Percentiles rank a stretch among this genome's conserved stretches.
phyloP scores from a whole-genome alignment of 2,888 invertebrate genomes.

The Piscicola geometra region DNA sequence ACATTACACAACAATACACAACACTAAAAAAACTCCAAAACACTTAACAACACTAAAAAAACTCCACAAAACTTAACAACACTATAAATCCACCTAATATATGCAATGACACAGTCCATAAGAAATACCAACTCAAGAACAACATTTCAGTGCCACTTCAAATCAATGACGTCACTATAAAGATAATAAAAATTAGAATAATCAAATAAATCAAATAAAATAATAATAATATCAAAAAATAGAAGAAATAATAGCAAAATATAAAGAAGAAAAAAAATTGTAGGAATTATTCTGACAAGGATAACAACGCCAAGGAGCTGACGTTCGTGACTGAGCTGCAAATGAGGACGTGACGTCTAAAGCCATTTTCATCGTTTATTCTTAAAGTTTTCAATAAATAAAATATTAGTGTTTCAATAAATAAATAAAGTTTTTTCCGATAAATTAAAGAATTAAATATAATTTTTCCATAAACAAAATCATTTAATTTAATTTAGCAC shows the following conservation, averaged over 20 bases:
- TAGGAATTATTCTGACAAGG: no score
- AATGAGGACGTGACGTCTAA: background rate
- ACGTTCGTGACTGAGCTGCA: background rate
- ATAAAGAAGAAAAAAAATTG: no score
- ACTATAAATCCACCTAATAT: background rate
- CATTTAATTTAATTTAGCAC: no score
- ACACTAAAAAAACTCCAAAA: background rate
- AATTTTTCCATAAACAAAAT: no score
- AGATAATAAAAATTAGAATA: conserved; percentile 7
- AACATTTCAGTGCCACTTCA: background rate
- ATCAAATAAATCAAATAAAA: background rate
- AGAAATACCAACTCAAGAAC: conserved; percentile 2
- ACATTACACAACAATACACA: background rate
- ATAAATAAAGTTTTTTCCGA: no score
- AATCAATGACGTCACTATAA: background rate
- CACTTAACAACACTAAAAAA: background rate
- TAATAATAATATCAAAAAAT: no score
- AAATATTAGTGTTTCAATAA: no score
- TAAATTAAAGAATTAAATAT: no score
- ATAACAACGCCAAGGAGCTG: no score
- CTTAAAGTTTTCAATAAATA: no score
- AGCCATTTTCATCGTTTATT: no score
- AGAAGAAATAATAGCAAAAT: no score
- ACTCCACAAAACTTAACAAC: background rate
- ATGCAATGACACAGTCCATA: background rate